Evolutionary conservation across 2,113 vertebrate genomes (phyloP).

Genomic region (Fulmarus glacialis): DNA sequence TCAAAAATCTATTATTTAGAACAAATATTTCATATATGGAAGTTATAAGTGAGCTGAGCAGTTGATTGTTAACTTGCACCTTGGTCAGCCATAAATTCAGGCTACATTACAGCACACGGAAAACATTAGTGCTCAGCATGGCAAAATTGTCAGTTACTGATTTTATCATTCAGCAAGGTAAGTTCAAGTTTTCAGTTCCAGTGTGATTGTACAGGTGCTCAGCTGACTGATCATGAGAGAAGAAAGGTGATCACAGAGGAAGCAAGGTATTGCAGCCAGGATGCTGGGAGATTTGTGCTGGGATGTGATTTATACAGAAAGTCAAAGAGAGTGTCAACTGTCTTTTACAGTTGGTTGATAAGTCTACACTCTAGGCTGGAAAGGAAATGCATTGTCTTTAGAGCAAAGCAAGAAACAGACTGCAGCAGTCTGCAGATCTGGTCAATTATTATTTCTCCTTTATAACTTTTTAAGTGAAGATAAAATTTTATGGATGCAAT

Average conservation of each 20-base stretch:
- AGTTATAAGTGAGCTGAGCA: neutral
- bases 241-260: neutral
- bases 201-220: neutral
- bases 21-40: neutral
- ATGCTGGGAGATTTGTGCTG: neutral
- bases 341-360: neutral
- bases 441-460: neutral
- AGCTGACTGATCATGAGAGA: neutral
- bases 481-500: neutral
- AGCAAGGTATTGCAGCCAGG: neutral
- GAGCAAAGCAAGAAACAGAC: neutral
- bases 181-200: neutral
- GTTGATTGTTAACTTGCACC: neutral
- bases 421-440: neutral
- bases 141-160: neutral
- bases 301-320: neutral
- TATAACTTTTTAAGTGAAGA: neutral
- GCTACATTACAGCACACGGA: neutral
- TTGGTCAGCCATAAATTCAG: neutral
- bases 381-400: neutral
- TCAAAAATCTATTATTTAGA: conserved; percentile 40
- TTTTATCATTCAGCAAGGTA: neutral
- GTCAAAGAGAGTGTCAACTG: neutral
- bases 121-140: neutral
- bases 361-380: neutral